Base-by-base conservation (phyloP, 2,797 vertebrate genomes). In the Acomys russatus region DNA sequence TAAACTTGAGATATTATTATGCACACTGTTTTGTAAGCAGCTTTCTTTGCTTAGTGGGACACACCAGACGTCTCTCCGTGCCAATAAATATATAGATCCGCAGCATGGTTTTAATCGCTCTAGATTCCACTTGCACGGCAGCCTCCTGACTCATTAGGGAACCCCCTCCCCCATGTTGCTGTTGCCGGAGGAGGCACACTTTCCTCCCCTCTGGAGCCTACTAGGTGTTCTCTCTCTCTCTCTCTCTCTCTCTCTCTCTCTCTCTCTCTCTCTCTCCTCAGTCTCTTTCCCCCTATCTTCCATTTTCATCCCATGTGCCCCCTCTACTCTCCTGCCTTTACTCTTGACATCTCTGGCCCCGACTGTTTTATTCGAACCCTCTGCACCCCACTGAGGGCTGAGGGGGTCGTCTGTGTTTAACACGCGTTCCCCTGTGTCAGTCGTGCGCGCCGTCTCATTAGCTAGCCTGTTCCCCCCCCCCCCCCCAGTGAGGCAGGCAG, bases 401-500 rank as follows among this genome's bases (percentile, higher is more conserved):
- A 59, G 68, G 76, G 79, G 93, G 77, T 0, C 0, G 4, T 1
- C 0, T 0, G 0, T 68, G 85, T 90, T 96, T 59, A 56, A 89
- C 54, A 51, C 90, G 38, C 0, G 1, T 80, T 96, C 87, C 96
- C 0, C 0, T 1, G 0, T 89, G 91, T 95, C 97, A 94, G 94
- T 56, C 95, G 1, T 68, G 97, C 95, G 97, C 95, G 97, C 97
- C 68, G 4, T 91, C 98, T 98, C 97, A 95, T 98, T 98, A 98
- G 96, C 1, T 0, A 0, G 64, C 88, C 96, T 95, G 98, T 97
- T 97, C 98, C 98, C 98, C 97, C 97, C 97, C 98, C 97, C 97
- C 98, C 98, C 98, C 97, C 97, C 97, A 98, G 97, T 98, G 98
- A 97, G 97, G 97, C 97, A 95, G 90, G 92, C 96, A 79, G 94